Evolutionary conservation across 2,888 invertebrate genomes (phyloP).

Genomic region (Drosophila eohydei): DNA sequence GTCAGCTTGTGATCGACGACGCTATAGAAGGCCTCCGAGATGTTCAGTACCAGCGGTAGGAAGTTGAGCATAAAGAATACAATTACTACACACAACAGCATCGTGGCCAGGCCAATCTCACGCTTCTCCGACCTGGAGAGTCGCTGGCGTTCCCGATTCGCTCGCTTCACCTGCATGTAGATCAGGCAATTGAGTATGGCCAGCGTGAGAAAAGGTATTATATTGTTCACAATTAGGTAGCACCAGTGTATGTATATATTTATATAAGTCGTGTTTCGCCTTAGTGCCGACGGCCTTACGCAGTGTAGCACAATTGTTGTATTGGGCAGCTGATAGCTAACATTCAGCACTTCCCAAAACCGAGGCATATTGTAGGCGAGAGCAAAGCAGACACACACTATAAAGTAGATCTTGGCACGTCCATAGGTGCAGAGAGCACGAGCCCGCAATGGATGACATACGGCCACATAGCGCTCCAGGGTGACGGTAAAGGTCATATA

Average conservation of each 20-base stretch:
- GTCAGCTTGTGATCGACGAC: slow-evolving; percentile 89
- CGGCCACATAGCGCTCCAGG: slow-evolving; percentile 96
- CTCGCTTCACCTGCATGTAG: slow-evolving; percentile 94
- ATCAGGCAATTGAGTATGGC: slow-evolving; percentile 96
- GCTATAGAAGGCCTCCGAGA: slow-evolving; percentile 92
- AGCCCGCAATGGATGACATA: slow-evolving; percentile 95
- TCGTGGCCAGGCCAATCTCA: slow-evolving; percentile 97
- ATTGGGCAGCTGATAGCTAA: slow-evolving; percentile 81
- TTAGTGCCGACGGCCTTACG: slow-evolving; percentile 88
- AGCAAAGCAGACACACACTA: slow-evolving; percentile 92
- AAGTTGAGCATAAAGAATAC: slow-evolving; percentile 98
- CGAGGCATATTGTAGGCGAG: slow-evolving; percentile 94
- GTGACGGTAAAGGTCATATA: slow-evolving; percentile 96
- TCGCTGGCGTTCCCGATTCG: slow-evolving; percentile 95
- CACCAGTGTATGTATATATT: slow-evolving; percentile 97
- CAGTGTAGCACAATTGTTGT: slow-evolving; percentile 88
- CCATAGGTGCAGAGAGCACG: slow-evolving; percentile 96
- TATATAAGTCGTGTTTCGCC: slow-evolving; percentile 90
- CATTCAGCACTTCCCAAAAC: slow-evolving; percentile 89
- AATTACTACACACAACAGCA: slow-evolving; percentile 96
- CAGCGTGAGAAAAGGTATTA: slow-evolving; percentile 95
- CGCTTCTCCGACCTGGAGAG: slow-evolving; percentile 95
- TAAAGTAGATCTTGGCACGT: slow-evolving; percentile 93
- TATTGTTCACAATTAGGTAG: slow-evolving; percentile 96
- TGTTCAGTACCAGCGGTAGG: slow-evolving; percentile 93